Evolutionary conservation across 2,113 vertebrate genomes (phyloP), one percentile per base, ranked within the genome.

Genomic region (Clinocottus analis): DNA sequence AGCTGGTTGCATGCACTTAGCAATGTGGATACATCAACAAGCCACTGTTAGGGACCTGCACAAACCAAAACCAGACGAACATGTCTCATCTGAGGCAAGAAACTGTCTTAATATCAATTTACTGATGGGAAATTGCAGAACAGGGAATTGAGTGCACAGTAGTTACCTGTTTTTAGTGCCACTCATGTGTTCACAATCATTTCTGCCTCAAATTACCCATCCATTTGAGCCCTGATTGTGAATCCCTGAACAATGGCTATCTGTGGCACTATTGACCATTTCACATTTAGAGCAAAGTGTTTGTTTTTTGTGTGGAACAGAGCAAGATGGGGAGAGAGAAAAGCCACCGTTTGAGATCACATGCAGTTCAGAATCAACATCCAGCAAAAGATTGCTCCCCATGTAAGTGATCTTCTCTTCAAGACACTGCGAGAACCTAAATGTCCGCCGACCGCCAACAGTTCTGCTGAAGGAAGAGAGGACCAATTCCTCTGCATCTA

Each of bases 1-100:
- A 85, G 77, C 56, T 77, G 82, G 70, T 78, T 67, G 66, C 62
- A 60, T 89, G 88, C 91, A 92, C 91, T 93, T 91, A 93, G 86
- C 69, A 56, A 82, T 80, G 49, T n/a, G 23, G 61, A 73, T 79
- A 79, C 70, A 90, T 93, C 91, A 87, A 91, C 86, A 77, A 75
- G 82, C 69, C 69, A 70, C 89, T 87, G 93, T 93, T 91, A 90
- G 90, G 84, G 89, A 90, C 82, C 86, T 55, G 37, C 51, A 72
- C 77, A 77, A 77, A 81, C 72, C 84, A 84, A 91, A 82, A 37
- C 73, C 75, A 85, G 79, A 63, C 85, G 67, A 68, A 59, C 78
- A 82, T 65, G 87, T 84, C 60, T 84, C 33, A 27, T 75, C 81
- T 74, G 68, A 85, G 69, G 84, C 62, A 79, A 79, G 77, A 37